Base-by-base conservation (phyloP, 1,140 invertebrate genomes). In the Lordiphosa clarofinis region DNA sequence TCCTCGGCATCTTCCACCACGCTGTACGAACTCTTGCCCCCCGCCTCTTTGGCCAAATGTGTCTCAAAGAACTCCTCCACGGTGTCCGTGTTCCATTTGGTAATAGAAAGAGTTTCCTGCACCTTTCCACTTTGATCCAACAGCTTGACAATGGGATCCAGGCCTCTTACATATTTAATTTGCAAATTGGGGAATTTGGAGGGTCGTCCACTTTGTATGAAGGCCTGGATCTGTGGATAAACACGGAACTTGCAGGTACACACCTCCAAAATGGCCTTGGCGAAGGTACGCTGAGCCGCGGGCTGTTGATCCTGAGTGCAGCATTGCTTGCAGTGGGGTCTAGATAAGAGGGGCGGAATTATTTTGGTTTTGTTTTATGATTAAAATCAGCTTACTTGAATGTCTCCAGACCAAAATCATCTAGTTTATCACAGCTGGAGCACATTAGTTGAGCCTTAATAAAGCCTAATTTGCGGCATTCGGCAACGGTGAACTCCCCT, bases 31-130 rank as follows among this genome's bases (percentile, higher is more conserved):
- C 56, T 78, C 49, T 87, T 88, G 38, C 60, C 70, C 2, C 42
- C 36, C 3, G 42, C 59, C 28, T 67, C 71, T 39, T 88, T 88
- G 36, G 91, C 87, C 59, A 98, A 90, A 92, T 97, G 94, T 36
- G 95, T 96, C 36, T 93, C 94, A 33, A 98, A 92, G 90, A 98
- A 98, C 90, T 98, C 97, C 89, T 97, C 95, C 1, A 98, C 94
- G 8, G 96, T 95, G 86, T 99, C 97, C 4, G 97, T 99, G 88
- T 98, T 95, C 97, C 97, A 99, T 89, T 98, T 97, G 68, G 97
- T 96, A 88, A 99, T 98, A 36, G 97, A 96, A 3, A 99, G 92
- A 42, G 94, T 94, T 86, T 97, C 95, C 89, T 94, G 92, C 10
- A 96, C 91, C 86, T 95, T 94, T 21, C 94, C 94, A 79, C 94